phyloP scores from a whole-genome alignment of 2,797 vertebrate genomes.

The Xerus rutilus region DNA sequence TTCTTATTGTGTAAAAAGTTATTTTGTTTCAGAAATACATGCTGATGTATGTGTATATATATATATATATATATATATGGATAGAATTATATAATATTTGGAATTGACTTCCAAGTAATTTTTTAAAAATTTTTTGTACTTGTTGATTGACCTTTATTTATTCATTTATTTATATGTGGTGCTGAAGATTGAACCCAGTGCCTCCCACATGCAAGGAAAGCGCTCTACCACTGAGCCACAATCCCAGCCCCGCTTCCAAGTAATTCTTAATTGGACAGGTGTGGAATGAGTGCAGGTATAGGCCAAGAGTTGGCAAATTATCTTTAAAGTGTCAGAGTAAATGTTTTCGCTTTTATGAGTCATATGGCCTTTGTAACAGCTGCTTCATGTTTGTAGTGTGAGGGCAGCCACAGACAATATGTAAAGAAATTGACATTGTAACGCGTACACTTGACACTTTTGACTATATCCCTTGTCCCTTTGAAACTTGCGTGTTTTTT shows the following conservation, averaged over 20 bases:
- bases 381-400: background rate
- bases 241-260: background rate
- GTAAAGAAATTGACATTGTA: background rate
- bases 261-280: background rate
- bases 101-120: background rate
- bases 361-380: background rate
- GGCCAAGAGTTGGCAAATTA: background rate
- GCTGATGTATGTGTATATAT: background rate
- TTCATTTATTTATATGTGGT: no score
- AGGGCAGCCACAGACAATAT: background rate
- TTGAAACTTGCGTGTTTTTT: no score
- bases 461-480: no score
- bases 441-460: no score
- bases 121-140: background rate
- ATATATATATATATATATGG: background rate
- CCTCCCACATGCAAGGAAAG: no score
- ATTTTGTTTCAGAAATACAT: background rate
- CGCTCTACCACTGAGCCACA: no score
- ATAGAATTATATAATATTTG: background rate
- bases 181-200: no score
- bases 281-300: background rate
- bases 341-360: background rate
- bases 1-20: background rate
- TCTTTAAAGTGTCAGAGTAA: background rate
- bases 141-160: no score